These are phyloP conservation scores for Drepana arcuata DNA, from an alignment of 1,140 invertebrate genomes.

Conservation along the genomic window DNA sequence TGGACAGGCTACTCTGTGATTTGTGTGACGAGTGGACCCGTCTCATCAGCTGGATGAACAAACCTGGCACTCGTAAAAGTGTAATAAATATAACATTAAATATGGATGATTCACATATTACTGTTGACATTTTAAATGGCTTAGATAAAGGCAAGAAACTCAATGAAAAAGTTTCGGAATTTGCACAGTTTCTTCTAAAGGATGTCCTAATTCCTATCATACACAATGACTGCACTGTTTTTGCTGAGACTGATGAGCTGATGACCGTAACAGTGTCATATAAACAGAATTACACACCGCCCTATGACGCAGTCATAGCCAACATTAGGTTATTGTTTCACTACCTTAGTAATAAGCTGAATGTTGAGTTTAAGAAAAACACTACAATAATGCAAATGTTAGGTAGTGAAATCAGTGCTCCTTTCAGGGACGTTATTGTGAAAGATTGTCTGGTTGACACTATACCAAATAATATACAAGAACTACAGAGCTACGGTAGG, in stretches of 20 bases:
- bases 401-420: constrained; percentile 74
- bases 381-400: constrained; percentile 76
- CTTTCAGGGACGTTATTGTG: constrained; percentile 79
- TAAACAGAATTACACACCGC: constrained; percentile 56
- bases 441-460: constrained; percentile 82
- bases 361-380: constrained; percentile 64
- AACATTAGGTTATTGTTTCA: constrained; percentile 75
- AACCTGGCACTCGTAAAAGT: constrained; percentile 23
- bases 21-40: constrained; percentile 62
- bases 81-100: constrained; percentile 48
- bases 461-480: constrained; percentile 81
- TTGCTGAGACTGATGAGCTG: constrained; percentile 49
- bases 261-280: constrained; percentile 62
- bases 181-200: constrained; percentile 70
- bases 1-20: constrained; percentile 57
- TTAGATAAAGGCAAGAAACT: constrained; percentile 65
- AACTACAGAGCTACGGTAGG: constrained; percentile 77
- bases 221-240: constrained; percentile 64
- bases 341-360: constrained; percentile 74
- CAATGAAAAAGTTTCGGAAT: constrained; percentile 58
- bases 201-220: constrained; percentile 73
- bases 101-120: constrained; percentile 30
- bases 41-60: constrained; percentile 42
- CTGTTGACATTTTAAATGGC: constrained; percentile 66
- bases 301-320: constrained; percentile 74